phyloP scores from a whole-genome alignment of 2,797 vertebrate genomes.

The Pseudochirops corinnae region DNA sequence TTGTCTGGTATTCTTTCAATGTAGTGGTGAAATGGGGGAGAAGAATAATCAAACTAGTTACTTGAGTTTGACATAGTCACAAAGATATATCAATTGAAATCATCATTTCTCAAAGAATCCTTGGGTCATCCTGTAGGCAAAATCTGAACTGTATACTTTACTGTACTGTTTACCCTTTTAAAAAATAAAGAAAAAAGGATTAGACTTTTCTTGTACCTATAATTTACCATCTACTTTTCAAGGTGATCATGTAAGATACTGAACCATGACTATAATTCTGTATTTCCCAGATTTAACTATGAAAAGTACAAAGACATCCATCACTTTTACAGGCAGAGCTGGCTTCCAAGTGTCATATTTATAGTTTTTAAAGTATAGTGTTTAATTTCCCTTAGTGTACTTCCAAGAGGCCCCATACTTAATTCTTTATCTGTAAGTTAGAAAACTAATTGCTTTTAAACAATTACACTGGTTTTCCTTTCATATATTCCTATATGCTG shows the following conservation, averaged over 20 bases:
- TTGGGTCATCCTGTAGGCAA: not conserved
- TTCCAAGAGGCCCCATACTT: constrained; percentile 72
- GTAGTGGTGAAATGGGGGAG: not conserved
- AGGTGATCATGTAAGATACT: constrained; percentile 50
- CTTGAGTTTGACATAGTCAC: not conserved
- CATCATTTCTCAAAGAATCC: not conserved
- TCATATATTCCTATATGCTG: constrained; percentile 77
- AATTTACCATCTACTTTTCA: constrained; percentile 26
- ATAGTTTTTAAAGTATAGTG: constrained; percentile 67
- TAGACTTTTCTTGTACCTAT: not conserved
- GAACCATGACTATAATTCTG: constrained; percentile 33
- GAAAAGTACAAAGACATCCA: constrained; percentile 55
- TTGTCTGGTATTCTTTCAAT: not conserved
- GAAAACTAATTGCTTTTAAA: constrained; percentile 80
- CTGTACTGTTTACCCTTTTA: not conserved
- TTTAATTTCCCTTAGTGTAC: constrained; percentile 69
- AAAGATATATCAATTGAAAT: not conserved
- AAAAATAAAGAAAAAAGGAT: not conserved
- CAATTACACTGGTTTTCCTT: constrained; percentile 76
- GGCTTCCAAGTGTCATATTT: constrained; percentile 57
- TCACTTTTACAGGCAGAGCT: constrained; percentile 1
- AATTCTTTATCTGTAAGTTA: constrained; percentile 80
- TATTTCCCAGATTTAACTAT: constrained; percentile 42
- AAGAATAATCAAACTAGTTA: not conserved
- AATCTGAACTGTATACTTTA: constrained; percentile 1